These are phyloP conservation scores for Mus pahari DNA, from an alignment of 2,113 vertebrate species.

Conservation along the genomic window DNA sequence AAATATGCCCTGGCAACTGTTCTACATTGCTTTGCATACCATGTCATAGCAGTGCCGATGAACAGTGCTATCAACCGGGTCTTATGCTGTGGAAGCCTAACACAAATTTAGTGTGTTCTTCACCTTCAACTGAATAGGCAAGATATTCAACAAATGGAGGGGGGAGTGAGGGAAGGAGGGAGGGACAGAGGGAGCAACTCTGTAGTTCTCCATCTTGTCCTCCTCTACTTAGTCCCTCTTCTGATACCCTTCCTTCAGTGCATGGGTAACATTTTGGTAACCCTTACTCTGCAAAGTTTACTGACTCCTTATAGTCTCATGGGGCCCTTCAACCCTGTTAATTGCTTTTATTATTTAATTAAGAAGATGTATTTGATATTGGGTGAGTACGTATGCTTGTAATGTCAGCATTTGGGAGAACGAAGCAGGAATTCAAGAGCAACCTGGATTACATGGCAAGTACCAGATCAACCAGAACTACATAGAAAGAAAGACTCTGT, in stretches of 20 bases:
- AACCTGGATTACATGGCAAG: not conserved
- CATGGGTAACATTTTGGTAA: not conserved
- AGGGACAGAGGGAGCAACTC: no score
- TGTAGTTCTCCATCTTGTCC: not conserved
- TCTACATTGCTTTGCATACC: not conserved
- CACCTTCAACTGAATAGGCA: constrained; percentile 12
- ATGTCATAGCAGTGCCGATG: not conserved
- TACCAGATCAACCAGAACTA: not conserved
- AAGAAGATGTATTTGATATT: not conserved
- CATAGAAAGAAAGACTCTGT: not conserved
- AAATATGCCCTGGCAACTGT: not conserved
- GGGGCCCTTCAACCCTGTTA: not conserved
- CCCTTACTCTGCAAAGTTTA: not conserved
- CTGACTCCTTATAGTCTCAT: not conserved
- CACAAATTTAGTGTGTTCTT: not conserved
- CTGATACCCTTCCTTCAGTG: not conserved
- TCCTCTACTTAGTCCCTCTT: not conserved
- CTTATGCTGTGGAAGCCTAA: not conserved
- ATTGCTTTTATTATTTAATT: constrained; percentile 9
- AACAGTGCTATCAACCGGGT: not conserved
- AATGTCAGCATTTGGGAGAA: not conserved
- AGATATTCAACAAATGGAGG: not conserved
- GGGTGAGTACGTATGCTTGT: not conserved
- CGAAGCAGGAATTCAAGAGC: not conserved
- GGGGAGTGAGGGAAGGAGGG: not conserved